Percentiles rank a stretch among this genome's conserved stretches.
phyloP scores from a whole-genome alignment of 1,140 invertebrate species.

The Lepidurus couesii region DNA sequence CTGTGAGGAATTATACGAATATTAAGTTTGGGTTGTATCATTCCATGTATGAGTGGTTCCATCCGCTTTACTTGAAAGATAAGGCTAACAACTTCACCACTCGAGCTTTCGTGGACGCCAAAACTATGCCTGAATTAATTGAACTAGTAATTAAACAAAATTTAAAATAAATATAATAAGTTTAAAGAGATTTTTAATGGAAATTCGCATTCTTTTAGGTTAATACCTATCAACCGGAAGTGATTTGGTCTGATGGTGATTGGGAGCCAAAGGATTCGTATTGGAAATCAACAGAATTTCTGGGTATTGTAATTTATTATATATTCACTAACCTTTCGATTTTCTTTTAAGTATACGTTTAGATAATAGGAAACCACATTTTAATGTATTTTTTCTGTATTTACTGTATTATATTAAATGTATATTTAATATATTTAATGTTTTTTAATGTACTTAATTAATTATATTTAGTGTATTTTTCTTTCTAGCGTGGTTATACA shows the following conservation, averaged over 20 bases:
- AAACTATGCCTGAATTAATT: conserved; percentile 66
- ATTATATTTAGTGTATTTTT: conserved; percentile 42
- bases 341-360: not conserved
- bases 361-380: conserved; percentile 25
- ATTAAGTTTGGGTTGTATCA: conserved; percentile 82
- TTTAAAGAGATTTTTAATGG: too few relatives aligned
- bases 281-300: conserved; percentile 45
- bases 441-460: not conserved
- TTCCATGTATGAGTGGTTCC: conserved; percentile 86
- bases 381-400: too few relatives aligned
- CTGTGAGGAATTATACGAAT: conserved; percentile 57
- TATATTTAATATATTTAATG: too few relatives aligned
- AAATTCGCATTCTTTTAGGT: conserved; percentile 41
- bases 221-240: conserved; percentile 72
- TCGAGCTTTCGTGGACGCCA: conserved; percentile 58
- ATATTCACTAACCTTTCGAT: not conserved
- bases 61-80: conserved; percentile 74
- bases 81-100: conserved; percentile 61
- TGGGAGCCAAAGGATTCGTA: conserved; percentile 54
- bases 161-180: not conserved
- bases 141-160: conserved; percentile 55
- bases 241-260: conserved; percentile 89
- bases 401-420: too few relatives aligned
- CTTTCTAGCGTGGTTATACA: conserved; percentile 89
- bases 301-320: conserved; percentile 43